Evolutionary conservation across 2,888 invertebrate genomes (phyloP).

Genomic region (Tenthredo amoena): DNA sequence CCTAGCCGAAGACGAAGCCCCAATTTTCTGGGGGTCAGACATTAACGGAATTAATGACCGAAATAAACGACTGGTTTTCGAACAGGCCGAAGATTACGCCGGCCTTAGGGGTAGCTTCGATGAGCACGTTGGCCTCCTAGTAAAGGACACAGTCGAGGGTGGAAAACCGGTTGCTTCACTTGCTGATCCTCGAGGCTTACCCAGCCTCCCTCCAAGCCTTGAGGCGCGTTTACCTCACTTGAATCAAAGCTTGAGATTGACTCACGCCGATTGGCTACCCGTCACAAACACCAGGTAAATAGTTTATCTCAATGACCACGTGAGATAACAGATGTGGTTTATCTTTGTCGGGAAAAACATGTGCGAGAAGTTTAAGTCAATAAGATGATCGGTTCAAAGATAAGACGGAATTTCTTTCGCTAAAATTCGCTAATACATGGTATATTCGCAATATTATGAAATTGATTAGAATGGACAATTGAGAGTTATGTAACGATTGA

Average conservation of each 20-base stretch:
- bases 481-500: background rate
- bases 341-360: background rate
- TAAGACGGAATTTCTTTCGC: background rate
- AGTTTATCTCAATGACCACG: background rate
- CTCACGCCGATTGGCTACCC: conserved; percentile 89
- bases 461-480: background rate
- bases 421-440: background rate
- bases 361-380: background rate
- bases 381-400: background rate
- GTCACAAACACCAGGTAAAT: conserved; percentile 86
- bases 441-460: background rate
- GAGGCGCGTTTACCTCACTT: conserved; percentile 80
- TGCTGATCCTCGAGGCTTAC: conserved; percentile 71
- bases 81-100: conserved; percentile 77
- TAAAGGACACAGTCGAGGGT: conserved; percentile 69
- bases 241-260: conserved; percentile 84
- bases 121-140: conserved; percentile 73
- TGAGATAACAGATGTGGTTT: background rate
- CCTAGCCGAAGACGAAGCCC: background rate
- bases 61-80: conserved; percentile 64
- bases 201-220: conserved; percentile 73
- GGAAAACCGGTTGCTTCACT: conserved; percentile 68
- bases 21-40: background rate
- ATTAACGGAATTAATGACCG: conserved; percentile 49
- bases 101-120: conserved; percentile 77